These are phyloP conservation scores for Rhadina sibilatrix DNA, from an alignment of 2,113 vertebrate genomes.

Conservation along the genomic window DNA sequence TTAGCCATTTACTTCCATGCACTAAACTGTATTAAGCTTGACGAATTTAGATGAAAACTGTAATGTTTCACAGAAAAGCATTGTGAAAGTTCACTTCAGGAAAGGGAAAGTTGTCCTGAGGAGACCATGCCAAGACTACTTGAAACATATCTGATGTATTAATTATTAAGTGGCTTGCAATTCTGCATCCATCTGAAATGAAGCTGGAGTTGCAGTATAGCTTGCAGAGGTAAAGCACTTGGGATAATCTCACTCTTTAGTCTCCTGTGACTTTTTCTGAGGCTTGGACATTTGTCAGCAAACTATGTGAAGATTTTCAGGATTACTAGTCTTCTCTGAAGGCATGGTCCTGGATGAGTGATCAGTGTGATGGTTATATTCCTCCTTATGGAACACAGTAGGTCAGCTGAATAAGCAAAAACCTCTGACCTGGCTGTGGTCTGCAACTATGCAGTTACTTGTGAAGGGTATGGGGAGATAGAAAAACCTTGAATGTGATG, in stretches of 20 bases:
- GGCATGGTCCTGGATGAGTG: background rate
- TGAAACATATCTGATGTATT: background rate
- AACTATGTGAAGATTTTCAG: background rate
- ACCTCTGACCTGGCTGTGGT: background rate
- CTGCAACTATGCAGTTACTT: background rate
- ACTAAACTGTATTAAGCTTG: background rate
- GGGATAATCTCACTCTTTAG: background rate
- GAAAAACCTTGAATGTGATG: background rate
- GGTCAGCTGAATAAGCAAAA: background rate
- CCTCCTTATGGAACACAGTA: background rate
- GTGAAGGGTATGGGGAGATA: background rate
- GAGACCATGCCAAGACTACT: background rate
- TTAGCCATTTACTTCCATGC: background rate
- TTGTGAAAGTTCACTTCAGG: background rate
- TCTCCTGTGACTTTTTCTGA: background rate
- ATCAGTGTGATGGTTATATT: background rate
- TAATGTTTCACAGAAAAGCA: background rate
- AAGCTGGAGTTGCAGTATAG: background rate
- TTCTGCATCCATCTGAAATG: background rate
- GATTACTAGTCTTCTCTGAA: background rate
- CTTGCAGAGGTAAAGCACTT: background rate
- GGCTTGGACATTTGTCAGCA: background rate
- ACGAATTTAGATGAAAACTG: background rate
- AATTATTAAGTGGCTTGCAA: background rate
- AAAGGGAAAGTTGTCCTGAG: background rate